Conservation (phyloP, 2,797 vertebrate species). For the Prunella strophiata region DNA sequence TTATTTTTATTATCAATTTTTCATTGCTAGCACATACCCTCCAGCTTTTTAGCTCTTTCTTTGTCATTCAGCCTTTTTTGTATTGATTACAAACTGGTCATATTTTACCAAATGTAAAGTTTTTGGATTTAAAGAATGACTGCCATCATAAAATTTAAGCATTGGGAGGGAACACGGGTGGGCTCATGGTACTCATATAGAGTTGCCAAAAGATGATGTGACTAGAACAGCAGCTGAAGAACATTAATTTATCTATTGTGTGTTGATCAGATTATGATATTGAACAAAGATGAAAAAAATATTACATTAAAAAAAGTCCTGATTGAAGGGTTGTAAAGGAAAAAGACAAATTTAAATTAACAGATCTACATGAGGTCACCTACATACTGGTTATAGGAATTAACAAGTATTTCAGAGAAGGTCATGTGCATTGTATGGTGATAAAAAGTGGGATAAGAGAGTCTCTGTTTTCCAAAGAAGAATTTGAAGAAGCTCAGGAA, state of each 20-base stretch:
- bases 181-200: neutral
- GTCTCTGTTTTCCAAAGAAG: neutral
- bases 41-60: neutral
- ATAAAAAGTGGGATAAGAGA: neutral
- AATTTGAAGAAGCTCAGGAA: neutral
- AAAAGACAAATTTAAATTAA: neutral
- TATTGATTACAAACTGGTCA: neutral
- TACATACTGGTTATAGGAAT: neutral
- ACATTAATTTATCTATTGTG: neutral
- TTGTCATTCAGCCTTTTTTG: neutral
- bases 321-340: neutral
- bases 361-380: neutral
- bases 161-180: rapidly evolving
- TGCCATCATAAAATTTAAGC: neutral
- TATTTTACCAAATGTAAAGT: neutral
- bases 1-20: neutral
- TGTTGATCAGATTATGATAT: neutral
- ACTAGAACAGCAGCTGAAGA: neutral
- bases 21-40: neutral
- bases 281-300: neutral
- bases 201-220: neutral
- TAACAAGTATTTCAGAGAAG: neutral
- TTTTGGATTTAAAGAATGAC: neutral
- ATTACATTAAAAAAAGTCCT: neutral
- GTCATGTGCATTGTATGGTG: neutral